phyloP scores from a whole-genome alignment of 2,113 vertebrate genomes.

The Heptranchias perlo region DNA sequence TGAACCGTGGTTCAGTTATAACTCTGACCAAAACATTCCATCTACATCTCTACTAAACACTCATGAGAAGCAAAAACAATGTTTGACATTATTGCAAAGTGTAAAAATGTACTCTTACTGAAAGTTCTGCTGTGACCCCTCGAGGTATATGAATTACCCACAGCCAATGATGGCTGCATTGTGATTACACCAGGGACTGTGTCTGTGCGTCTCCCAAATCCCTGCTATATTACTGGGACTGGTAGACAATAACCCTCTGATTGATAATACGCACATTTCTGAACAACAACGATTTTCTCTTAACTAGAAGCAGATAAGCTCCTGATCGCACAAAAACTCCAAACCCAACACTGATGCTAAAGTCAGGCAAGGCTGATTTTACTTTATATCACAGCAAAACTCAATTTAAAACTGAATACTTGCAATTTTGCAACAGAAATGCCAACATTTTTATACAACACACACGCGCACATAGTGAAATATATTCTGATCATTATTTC shows the following conservation, averaged over 20 bases:
- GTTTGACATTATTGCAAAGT: not conserved
- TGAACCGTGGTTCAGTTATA: not conserved
- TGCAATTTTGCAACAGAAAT: not conserved
- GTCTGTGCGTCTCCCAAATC: slow-evolving; percentile 14
- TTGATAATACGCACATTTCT: slow-evolving; percentile 10
- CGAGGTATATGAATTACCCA: not conserved
- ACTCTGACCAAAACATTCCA: not conserved
- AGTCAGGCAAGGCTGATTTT: not conserved
- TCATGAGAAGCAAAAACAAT: not conserved
- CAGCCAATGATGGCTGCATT: not conserved
- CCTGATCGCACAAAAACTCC: not conserved
- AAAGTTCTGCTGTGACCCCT: slow-evolving; percentile 7
- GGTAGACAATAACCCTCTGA: slow-evolving; percentile 3
- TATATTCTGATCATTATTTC: not conserved
- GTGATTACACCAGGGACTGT: slow-evolving; percentile 5
- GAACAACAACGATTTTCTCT: slow-evolving; percentile 21
- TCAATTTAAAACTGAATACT: not conserved
- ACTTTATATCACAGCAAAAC: not conserved
- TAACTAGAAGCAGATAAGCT: slow-evolving; percentile 6
- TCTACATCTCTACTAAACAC: not conserved
- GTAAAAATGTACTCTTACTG: slow-evolving; percentile 9
- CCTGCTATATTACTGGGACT: not conserved
- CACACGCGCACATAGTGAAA: not conserved
- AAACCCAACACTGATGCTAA: not conserved
- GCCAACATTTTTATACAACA: not conserved